Percentiles rank a stretch among this genome's conserved stretches.
Conservation (phyloP, 2,797 vertebrate species). For the Acanthurus tractus region DNA sequence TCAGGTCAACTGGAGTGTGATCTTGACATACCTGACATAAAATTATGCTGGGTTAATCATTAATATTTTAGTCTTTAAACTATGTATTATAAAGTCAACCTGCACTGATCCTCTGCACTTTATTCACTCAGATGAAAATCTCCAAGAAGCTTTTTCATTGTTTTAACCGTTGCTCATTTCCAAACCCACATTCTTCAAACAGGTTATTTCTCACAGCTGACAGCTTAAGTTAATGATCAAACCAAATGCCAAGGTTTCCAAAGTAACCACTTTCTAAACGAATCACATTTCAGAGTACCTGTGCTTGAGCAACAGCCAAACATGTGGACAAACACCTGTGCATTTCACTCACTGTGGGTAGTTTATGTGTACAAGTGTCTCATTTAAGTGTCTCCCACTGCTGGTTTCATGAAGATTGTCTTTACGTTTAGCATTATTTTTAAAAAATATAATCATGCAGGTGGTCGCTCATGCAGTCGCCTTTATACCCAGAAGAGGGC, state of each 20-base stretch:
- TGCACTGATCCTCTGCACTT: not conserved
- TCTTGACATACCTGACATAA: not conserved
- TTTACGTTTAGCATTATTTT: not conserved
- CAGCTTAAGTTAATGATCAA: conserved; percentile 82
- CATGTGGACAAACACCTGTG: conserved; percentile 15
- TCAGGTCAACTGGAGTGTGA: not conserved
- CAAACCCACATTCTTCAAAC: conserved; percentile 37
- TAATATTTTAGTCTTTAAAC: not conserved
- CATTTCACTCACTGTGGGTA: conserved; percentile 25
- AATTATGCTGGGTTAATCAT: not conserved
- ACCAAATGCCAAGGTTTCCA: conserved; percentile 71
- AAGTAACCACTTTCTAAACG: conserved; percentile 71
- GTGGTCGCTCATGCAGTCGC: not conserved
- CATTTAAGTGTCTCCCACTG: not conserved
- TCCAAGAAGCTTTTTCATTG: conserved; percentile 2
- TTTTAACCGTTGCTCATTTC: conserved; percentile 16
- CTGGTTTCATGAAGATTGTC: not conserved
- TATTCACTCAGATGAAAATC: not conserved
- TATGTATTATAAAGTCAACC: not conserved
- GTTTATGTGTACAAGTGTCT: conserved; percentile 13
- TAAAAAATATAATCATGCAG: not conserved
- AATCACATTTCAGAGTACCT: conserved; percentile 46
- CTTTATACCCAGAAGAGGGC: not conserved
- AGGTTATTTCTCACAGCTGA: conserved; percentile 57
- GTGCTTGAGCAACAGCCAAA: conserved; percentile 49